These are phyloP conservation scores for Operophtera brumata DNA, from an alignment of 2,888 invertebrate species.

Conservation along the genomic window DNA sequence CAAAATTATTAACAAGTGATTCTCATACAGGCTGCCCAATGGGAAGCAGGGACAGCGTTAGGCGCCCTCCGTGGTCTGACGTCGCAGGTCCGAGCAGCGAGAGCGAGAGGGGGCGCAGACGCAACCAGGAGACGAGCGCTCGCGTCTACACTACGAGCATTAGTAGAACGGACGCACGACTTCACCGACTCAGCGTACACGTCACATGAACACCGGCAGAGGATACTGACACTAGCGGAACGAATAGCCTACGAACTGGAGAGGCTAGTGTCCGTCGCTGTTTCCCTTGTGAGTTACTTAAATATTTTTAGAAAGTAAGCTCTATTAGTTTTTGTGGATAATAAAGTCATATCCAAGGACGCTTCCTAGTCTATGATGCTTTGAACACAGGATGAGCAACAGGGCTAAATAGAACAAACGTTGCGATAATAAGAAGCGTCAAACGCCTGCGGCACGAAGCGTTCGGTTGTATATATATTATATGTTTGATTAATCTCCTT, in stretches of 20 bases:
- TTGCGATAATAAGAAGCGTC: too few relatives aligned
- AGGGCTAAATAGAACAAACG: too few relatives aligned
- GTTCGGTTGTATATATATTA: too few relatives aligned
- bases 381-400: too few relatives aligned
- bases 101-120: conserved; percentile 86
- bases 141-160: conserved; percentile 91
- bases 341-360: too few relatives aligned
- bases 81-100: conserved; percentile 91
- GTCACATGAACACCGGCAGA: conserved; percentile 97
- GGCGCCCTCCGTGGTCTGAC: conserved; percentile 92
- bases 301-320: too few relatives aligned
- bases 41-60: conserved; percentile 86
- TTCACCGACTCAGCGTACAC: conserved; percentile 99
- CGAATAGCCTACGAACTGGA: conserved; percentile 95
- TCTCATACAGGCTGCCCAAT: conserved; percentile 65
- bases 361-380: too few relatives aligned
- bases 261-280: conserved; percentile 91
- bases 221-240: conserved; percentile 94
- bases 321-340: too few relatives aligned
- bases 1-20: background rate
- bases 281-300: conserved; percentile 84
- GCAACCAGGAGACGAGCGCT: conserved; percentile 87
- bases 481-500: too few relatives aligned
- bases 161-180: conserved; percentile 97
- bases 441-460: too few relatives aligned